Base-by-base conservation (phyloP, 2,888 invertebrate genomes). In the Chymomyza amoena region DNA sequence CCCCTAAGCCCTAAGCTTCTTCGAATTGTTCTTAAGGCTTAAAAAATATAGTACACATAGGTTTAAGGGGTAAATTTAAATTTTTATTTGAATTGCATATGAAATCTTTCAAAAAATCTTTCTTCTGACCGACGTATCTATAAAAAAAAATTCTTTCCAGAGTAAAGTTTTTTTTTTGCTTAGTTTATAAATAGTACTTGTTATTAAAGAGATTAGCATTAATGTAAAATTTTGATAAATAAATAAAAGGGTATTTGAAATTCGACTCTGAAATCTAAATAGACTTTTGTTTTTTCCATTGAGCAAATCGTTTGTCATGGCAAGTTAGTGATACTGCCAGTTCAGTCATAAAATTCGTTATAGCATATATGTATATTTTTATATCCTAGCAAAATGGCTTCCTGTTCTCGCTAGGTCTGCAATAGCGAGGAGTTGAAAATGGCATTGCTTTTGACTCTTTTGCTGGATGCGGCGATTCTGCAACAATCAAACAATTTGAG, bases 371-470 rank as follows among this genome's bases (percentile, higher is more conserved):
- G 69, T 72, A 72, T 72, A 70, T 67, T 70, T 85, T 84, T 84
- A 81, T 86, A 70, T 72, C 66, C 51, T 51, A 70, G 64, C 70
- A 72, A 73, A 73, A 72, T 72, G 77, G 64, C 73, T 80, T 84
- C 72, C 74, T 80, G 72, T 84, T 68, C 57, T 64, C 63, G 68
- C 72, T 71, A 80, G 76, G 13, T 45, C 25, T 25, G 4, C 25
- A 10, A 25, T 57, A 10, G 25, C 28, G 20, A 18, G 20, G 20
- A 18, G 20, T 3, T 45, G 39, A 45, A 13, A 45, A 13, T 2
- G 0, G 39, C 39, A 45, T 45, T 13, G 39, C 39, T 2, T 45
- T 45, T 45, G 10, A 13, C 39, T 45, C 39, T 45, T 45, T 45
- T 45, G 1, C 39, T 45, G 13, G 13, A 45, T 45, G 39, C 57